Evolutionary conservation across 2,888 invertebrate genomes (phyloP).

Genomic region (Hymenopus coronatus): DNA sequence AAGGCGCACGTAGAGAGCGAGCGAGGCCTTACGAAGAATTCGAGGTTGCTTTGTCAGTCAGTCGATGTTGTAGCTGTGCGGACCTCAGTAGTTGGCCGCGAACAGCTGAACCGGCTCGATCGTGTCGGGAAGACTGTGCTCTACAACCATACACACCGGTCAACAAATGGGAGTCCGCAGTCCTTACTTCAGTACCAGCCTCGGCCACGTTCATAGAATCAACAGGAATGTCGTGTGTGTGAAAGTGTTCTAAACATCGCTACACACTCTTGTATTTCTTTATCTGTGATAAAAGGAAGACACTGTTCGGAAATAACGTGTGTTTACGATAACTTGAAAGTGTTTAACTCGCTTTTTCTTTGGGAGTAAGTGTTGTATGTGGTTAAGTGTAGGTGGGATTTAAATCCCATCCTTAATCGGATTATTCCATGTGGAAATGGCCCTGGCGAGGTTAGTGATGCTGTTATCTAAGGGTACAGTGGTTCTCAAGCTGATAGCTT

Average conservation of each 20-base stretch:
- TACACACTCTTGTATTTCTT: background rate
- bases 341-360: background rate
- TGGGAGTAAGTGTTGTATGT: background rate
- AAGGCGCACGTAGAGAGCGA: background rate
- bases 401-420: conserved; percentile 39
- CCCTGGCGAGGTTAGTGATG: conserved; percentile 60
- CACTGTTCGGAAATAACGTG: background rate
- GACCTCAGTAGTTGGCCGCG: background rate
- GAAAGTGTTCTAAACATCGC: background rate
- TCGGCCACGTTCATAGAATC: background rate
- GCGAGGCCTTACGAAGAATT: background rate
- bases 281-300: background rate
- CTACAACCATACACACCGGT: background rate
- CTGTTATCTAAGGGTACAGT: background rate
- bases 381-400: conserved; percentile 7
- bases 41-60: background rate
- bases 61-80: background rate
- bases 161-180: background rate
- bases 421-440: conserved; percentile 62
- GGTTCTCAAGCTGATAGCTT: background rate
- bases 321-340: background rate
- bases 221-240: background rate
- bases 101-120: background rate
- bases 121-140: background rate
- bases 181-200: background rate